Conservation (phyloP, 2,113 vertebrate species). For the rat (Rattus norvegicus) region DNA sequence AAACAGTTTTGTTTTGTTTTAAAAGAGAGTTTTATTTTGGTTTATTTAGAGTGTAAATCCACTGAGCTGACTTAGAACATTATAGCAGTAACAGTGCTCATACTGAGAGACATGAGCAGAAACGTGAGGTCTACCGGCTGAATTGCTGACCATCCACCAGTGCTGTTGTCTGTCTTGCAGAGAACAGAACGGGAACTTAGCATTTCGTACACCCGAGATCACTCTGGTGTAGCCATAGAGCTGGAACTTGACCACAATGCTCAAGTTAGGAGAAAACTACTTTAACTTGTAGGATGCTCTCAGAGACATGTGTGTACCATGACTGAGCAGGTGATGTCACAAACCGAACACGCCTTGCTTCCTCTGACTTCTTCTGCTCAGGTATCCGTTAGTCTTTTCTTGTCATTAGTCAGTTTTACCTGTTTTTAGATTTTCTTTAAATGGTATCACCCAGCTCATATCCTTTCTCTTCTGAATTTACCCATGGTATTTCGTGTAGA, state of each 20-base stretch:
- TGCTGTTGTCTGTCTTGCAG: not conserved
- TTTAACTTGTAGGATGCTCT: too few relatives aligned
- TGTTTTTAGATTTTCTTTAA: not conserved
- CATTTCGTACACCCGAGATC: not conserved
- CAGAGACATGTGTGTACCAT: rapidly evolving
- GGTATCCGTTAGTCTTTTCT: not conserved
- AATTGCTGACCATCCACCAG: not conserved
- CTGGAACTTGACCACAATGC: not conserved
- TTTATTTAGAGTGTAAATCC: not conserved
- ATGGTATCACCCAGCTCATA: not conserved
- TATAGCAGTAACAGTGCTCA: not conserved
- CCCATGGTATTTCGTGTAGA: rapidly evolving
- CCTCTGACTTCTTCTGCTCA: too few relatives aligned
- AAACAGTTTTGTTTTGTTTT: not conserved
- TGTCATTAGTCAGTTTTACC: not conserved
- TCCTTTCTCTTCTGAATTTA: rapidly evolving
- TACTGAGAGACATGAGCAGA: not conserved
- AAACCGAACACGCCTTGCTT: not conserved
- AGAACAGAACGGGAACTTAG: not conserved
- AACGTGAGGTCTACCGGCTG: not conserved
- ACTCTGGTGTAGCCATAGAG: not conserved
- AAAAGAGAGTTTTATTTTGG: not conserved
- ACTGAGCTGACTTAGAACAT: not conserved
- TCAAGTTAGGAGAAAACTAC: not conserved
- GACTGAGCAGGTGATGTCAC: not conserved